Evolutionary conservation across 92 coral and sea anemone genomes (phyloP).

Genomic region (Parazoanthus swiftii): DNA sequence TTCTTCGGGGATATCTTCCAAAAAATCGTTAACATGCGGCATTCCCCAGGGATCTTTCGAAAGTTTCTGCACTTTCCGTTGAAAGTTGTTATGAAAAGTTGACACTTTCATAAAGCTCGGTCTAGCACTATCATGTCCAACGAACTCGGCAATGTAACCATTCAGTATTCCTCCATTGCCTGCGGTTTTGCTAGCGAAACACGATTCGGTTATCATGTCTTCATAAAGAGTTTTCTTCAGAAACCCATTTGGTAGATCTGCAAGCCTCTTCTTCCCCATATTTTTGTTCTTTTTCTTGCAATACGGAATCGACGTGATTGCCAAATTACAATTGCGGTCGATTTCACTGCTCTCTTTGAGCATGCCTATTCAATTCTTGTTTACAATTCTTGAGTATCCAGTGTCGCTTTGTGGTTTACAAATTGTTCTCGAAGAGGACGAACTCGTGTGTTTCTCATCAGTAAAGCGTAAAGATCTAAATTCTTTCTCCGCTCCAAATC

Average conservation of each 20-base stretch:
- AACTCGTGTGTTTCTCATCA: not conserved
- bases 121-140: slow-evolving; percentile 59
- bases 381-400: slow-evolving; percentile 61
- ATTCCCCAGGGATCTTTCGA: slow-evolving; percentile 65
- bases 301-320: slow-evolving; percentile 8
- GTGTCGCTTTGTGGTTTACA: slow-evolving; percentile 27
- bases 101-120: slow-evolving; percentile 67
- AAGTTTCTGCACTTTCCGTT: slow-evolving; percentile 66
- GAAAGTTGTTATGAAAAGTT: slow-evolving; percentile 44
- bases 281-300: slow-evolving; percentile 16
- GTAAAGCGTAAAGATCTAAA: slow-evolving; percentile 8
- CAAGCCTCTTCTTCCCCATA: slow-evolving; percentile 66
- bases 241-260: slow-evolving; percentile 71
- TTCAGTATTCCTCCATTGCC: slow-evolving; percentile 66
- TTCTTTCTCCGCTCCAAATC: not conserved
- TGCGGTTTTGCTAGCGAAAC: slow-evolving; percentile 57
- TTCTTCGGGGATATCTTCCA: slow-evolving; percentile 90
- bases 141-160: slow-evolving; percentile 77
- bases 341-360: slow-evolving; percentile 49
- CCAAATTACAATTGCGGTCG: slow-evolving; percentile 45
- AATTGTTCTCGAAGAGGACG: not conserved
- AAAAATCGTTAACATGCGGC: slow-evolving; percentile 66
- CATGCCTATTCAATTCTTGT: slow-evolving; percentile 43
- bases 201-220: slow-evolving; percentile 52
- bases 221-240: slow-evolving; percentile 69